Evolutionary conservation across 2,113 vertebrate species (phyloP).

Genomic region (Nipponia nippon): DNA sequence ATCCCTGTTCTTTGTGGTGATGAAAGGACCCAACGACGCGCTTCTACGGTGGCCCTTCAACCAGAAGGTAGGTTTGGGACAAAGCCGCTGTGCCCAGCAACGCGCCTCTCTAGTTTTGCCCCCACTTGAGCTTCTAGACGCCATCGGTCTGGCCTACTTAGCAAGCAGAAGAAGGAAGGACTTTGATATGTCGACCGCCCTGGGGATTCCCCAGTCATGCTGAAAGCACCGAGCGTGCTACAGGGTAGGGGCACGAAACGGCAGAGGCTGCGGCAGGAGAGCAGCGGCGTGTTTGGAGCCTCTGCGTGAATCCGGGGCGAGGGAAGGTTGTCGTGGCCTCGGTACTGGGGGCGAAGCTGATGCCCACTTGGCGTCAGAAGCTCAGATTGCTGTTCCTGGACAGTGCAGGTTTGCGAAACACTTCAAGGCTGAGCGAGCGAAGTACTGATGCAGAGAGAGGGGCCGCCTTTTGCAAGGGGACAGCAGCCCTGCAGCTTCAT

Average conservation of each 20-base stretch:
- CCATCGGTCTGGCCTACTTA: background rate
- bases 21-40: slow-evolving; percentile 86
- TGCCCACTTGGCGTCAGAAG: fast-evolving
- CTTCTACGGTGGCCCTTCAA: slow-evolving; percentile 94
- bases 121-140: fast-evolving
- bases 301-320: fast-evolving
- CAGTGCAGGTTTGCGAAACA: fast-evolving
- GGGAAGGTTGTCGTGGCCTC: background rate
- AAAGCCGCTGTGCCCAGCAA: background rate
- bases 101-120: background rate
- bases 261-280: background rate
- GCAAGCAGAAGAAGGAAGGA: background rate
- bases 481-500: fast-evolving
- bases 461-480: fast-evolving
- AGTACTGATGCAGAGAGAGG: background rate
- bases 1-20: slow-evolving; percentile 93
- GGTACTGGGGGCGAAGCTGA: fast-evolving
- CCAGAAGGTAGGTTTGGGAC: slow-evolving; percentile 83
- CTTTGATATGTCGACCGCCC: background rate
- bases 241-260: fast-evolving
- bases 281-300: background rate
- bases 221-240: background rate
- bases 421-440: fast-evolving
- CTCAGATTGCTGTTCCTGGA: background rate
- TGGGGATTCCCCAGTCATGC: background rate